Conservation (phyloP, 2,888 invertebrate species). For the Tetrapedia diversipes region DNA sequence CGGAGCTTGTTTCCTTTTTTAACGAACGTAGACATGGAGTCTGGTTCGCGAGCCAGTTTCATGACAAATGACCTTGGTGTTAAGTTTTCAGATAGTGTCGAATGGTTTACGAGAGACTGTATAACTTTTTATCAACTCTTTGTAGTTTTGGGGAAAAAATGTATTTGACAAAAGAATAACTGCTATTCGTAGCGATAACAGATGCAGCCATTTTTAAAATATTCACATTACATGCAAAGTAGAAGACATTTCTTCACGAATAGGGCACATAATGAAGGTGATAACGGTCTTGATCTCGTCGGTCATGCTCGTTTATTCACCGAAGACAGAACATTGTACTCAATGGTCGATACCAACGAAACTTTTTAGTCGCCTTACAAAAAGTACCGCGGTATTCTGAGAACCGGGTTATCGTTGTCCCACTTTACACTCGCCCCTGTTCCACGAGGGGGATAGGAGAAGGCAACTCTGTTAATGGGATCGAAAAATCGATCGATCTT, state of each 20-base stretch:
- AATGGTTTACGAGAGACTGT: too few relatives aligned
- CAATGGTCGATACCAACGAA: neutral
- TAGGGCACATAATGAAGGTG: neutral
- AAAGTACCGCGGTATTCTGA: constrained; percentile 38
- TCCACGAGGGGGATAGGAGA: neutral
- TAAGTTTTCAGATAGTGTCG: too few relatives aligned
- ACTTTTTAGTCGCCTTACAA: constrained; percentile 13
- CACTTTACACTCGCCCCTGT: constrained; percentile 31
- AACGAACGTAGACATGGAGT: neutral
- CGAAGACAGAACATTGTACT: neutral
- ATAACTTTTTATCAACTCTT: neutral
- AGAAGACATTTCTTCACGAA: constrained; percentile 6
- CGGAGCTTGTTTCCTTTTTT: neutral
- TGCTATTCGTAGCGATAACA: neutral
- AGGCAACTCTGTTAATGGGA: constrained; percentile 15
- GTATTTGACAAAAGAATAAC: too few relatives aligned
- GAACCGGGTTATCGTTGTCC: constrained; percentile 60
- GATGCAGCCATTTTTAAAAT: neutral
- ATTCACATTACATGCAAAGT: neutral
- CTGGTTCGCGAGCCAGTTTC: neutral
- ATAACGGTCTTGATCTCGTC: neutral
- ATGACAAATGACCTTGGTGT: neutral
- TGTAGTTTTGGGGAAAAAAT: too few relatives aligned
- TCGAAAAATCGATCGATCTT: constrained; percentile 36
- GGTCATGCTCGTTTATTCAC: neutral